A percentile compares a stretch with the other conserved stretches of the same genome.
phyloP scores from a whole-genome alignment of 2,888 invertebrate species.

The Drosophila meridiana region DNA sequence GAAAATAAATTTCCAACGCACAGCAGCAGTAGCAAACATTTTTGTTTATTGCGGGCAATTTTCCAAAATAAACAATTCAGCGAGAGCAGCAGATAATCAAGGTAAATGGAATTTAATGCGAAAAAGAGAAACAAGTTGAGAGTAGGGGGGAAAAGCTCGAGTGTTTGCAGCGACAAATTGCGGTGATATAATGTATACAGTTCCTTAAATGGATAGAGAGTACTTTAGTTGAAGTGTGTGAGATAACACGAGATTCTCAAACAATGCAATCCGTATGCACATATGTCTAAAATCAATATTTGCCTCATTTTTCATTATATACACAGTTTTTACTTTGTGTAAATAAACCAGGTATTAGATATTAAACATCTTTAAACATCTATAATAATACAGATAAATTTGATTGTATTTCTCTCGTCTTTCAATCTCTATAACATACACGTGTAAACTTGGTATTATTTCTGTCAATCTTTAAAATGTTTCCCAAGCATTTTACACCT shows the following conservation, averaged over 20 bases:
- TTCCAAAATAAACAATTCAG: conserved; percentile 65
- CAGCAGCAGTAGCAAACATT: conserved; percentile 22
- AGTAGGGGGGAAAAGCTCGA: conserved; percentile 1
- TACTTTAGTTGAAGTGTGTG: background rate
- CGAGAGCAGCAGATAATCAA: conserved; percentile 26
- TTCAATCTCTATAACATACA: background rate
- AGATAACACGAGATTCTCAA: background rate
- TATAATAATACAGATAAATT: background rate
- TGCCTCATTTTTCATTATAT: background rate
- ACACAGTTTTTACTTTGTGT: too few relatives aligned
- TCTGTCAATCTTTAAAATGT: background rate
- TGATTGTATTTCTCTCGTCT: background rate
- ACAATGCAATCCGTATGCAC: background rate
- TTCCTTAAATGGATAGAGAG: conserved; percentile 3
- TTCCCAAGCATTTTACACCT: conserved; percentile 22
- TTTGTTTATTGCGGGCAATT: conserved; percentile 54
- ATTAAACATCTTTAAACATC: background rate
- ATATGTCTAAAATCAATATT: background rate
- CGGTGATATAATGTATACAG: conserved; percentile 16
- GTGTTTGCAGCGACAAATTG: conserved; percentile 31
- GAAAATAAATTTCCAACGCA: conserved; percentile 60
- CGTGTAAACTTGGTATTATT: background rate
- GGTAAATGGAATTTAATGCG: conserved; percentile 54
- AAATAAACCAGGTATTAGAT: background rate
- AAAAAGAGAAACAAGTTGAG: conserved; percentile 33